Base-by-base conservation (phyloP, 2,888 invertebrate species). In the Nymphalis urticae region DNA sequence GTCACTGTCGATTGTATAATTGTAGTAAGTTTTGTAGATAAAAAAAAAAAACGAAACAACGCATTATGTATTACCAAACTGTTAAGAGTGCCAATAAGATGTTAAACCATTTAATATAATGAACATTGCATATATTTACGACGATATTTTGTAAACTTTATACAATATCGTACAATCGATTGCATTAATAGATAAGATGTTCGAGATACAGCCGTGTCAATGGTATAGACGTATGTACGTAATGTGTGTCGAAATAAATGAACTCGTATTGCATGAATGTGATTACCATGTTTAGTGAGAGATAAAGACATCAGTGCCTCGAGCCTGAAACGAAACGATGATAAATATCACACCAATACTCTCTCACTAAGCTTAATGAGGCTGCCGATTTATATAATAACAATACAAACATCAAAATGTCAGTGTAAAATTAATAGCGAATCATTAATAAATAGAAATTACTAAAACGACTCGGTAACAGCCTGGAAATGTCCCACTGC, bases 161-260 rank as follows among this genome's bases (percentile, higher is more conserved):
- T 67, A 64, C 61, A 68, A 59, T 61, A 53, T 32, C 48, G 58
- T 19, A 51, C 27, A 56, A 56, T 61, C 48, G 64, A 68, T 68
- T 48, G 24, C 48, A 53, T 50, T 62, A 10, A 58, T 8, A 56
- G 65, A 69, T 70, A 64, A 67, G 67, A 70, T 68, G 66, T 32
- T 27, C 6, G 48, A 70, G 70, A 70, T 70, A 70, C 48, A 42
- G 63, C 54, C 62, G 47, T 71, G 64, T 68, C 71, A 68, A 68
- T 68, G 53, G 65, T 48, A 56, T 17, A 53, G 53, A 54, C 65
- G 48, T n/a, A 6, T 48, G 47, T n/a, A 58, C 53, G 62, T 50
- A 48, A 53, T 60, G 59, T 62, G 47, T 68, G 62, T 65, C 59
- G 71, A 62, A 65, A 71, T 42, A 48, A 42, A 53, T 48, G 42